A percentile compares a stretch with the other conserved stretches of the same genome.
These are phyloP conservation scores for Salticus scenicus DNA, from an alignment of 2,888 invertebrate genomes.

Conservation along the genomic window DNA sequence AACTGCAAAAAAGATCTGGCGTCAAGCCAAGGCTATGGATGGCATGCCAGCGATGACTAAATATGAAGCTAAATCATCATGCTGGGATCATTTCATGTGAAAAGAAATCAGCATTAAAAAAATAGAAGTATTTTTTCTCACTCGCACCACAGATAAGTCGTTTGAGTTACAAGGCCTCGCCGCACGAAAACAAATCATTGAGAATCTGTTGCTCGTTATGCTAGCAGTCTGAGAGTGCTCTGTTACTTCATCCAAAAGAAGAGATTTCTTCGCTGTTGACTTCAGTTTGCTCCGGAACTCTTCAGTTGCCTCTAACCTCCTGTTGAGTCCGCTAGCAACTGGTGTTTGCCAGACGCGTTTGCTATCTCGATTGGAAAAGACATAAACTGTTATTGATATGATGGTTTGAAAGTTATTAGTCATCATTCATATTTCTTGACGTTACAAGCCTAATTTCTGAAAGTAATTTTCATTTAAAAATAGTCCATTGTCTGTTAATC, in stretches of 20 bases:
- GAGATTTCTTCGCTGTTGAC: background rate
- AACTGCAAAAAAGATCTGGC: slow-evolving; percentile 22
- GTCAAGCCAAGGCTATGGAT: slow-evolving; percentile 24
- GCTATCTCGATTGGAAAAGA: no score
- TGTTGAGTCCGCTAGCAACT: no score
- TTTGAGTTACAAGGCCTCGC: slow-evolving; percentile 25
- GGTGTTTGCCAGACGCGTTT: no score
- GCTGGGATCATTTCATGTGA: slow-evolving; percentile 26
- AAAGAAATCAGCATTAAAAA: background rate
- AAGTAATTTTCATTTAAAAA: no score
- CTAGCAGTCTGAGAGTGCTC: no score
- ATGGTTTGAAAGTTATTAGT: no score
- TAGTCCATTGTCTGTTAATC: no score
- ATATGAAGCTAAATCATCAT: slow-evolving; percentile 56
- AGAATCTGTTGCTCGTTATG: slow-evolving; percentile 41
- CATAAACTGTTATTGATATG: no score
- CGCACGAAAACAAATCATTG: slow-evolving; percentile 46
- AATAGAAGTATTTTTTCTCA: background rate
- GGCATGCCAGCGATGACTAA: slow-evolving; percentile 36
- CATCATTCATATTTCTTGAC: no score
- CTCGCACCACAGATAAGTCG: slow-evolving; percentile 10
- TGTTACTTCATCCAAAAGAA: background rate
- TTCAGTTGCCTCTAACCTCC: no score
- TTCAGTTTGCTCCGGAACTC: no score
- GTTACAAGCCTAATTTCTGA: no score